Base-by-base conservation (phyloP, 53 echinoderm and acorn worm species). In the Zoroaster sp. region DNA sequence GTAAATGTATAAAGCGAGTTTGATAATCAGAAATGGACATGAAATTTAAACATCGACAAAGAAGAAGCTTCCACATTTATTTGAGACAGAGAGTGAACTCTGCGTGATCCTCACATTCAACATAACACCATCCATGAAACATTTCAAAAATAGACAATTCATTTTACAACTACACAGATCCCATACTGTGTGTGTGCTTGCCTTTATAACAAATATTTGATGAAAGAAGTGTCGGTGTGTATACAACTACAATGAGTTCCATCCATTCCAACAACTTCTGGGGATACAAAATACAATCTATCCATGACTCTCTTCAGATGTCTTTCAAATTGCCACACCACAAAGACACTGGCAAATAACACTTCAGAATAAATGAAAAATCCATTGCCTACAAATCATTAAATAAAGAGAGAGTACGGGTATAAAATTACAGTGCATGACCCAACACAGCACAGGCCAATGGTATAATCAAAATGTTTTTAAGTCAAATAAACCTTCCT, bases 401-500 rank as follows among this genome's bases (percentile, higher is more conserved):
- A 40, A 39, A 40, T 33, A 40, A 40, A 72, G 20, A 40, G 9
- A 20, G 5, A 20, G 52, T 17, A 37, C 36, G 35, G 55, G 78
- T 17, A n/a, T n/a, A n/a, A 14, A 17, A 72, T 40, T 33, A 78
- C 17, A 55, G 78, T 78, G 55, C 55, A 78, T 36, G 53, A 36
- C 37, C 53, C 78, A 54, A 77, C 10, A 36, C 25, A 53, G 20
- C 34, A 39, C 35, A 78, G 9, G 59, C 40, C n/a, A 34, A 46
- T 18, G 4, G 47, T 76, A 36, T 18, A 8, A 38, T 13, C 34
- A 17, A 28, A 51, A 47, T 77, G 55, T 54, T 47, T 32, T 25
- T 21, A 39, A 66, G 81, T 67, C 81, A 81, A 81, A 81, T 81
- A 66, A 66, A 67, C 81, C 17, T 25, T 31, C 28, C 63, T 59